Evolutionary conservation across 2,113 vertebrate species (phyloP).

Genomic region (Chionodraco myersi): DNA sequence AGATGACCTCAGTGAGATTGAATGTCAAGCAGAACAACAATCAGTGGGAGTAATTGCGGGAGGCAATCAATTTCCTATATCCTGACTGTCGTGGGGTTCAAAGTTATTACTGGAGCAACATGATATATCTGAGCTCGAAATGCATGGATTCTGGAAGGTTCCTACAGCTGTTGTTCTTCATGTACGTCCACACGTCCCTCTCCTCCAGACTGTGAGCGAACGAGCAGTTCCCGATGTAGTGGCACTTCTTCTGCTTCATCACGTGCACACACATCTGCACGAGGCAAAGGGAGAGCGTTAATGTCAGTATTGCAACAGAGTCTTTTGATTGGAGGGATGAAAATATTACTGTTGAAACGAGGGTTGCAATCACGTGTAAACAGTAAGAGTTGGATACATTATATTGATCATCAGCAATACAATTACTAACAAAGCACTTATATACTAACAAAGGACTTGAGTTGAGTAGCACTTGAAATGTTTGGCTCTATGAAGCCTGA

Average conservation of each 20-base stretch:
- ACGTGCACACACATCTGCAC: slow-evolving; percentile 95
- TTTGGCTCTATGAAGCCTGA: too few species aligned
- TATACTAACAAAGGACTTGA: too few species aligned
- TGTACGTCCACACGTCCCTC: slow-evolving; percentile 98
- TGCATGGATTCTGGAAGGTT: background rate
- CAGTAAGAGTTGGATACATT: background rate
- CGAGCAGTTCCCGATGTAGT: slow-evolving; percentile 98
- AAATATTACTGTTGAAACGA: background rate
- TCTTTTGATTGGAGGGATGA: background rate
- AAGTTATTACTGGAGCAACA: too few species aligned
- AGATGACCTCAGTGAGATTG: background rate
- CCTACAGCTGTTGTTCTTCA: slow-evolving; percentile 98
- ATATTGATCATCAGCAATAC: background rate
- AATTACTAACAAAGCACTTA: too few species aligned
- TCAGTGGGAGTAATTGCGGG: background rate
- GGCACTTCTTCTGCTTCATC: slow-evolving; percentile 98
- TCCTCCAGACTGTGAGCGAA: slow-evolving; percentile 98
- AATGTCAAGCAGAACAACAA: background rate
- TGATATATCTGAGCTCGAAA: background rate
- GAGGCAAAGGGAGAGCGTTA: slow-evolving; percentile 2
- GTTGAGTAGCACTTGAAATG: too few species aligned
- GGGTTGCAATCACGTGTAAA: background rate
- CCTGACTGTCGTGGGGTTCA: background rate
- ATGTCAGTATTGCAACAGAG: background rate
- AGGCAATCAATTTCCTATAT: background rate